phyloP scores from a whole-genome alignment of 2,888 invertebrate genomes.

The Galerucella nymphaeae region DNA sequence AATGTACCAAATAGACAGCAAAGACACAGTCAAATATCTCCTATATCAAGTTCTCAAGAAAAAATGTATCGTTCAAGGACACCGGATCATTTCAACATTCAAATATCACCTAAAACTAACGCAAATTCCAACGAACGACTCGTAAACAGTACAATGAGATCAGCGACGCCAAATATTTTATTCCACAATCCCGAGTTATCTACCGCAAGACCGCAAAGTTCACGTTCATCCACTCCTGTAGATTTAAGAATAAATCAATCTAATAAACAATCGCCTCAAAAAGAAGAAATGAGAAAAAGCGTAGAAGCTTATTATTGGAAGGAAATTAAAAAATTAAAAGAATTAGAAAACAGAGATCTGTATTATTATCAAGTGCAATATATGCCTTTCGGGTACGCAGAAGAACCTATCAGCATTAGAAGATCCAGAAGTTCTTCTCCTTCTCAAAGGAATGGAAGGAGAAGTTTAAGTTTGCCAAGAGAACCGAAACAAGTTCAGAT shows the following conservation, averaged over 20 bases:
- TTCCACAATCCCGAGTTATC: conserved; percentile 39
- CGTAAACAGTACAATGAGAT: conserved; percentile 53
- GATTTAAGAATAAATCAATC: conserved; percentile 45
- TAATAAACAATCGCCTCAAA: conserved; percentile 61
- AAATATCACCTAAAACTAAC: conserved; percentile 12
- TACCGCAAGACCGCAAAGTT: conserved; percentile 31
- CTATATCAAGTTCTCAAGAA: conserved; percentile 21
- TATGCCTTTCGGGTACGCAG: conserved; percentile 55
- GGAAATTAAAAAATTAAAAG: conserved; percentile 73
- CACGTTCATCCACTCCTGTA: conserved; percentile 48
- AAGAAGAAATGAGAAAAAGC: conserved; percentile 69
- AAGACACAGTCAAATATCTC: conserved; percentile 40
- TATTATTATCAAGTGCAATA: conserved; percentile 55
- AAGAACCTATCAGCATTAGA: conserved; percentile 57
- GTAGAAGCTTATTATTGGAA: conserved; percentile 78
- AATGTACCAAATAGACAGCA: not conserved
- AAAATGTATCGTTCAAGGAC: conserved; percentile 12
- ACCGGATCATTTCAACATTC: not conserved
- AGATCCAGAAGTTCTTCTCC: conserved; percentile 66
- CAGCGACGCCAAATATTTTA: conserved; percentile 43
- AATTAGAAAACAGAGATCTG: conserved; percentile 71
- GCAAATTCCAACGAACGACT: conserved; percentile 46
- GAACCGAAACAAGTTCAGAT: conserved; percentile 36
- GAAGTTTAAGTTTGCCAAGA: conserved; percentile 64
- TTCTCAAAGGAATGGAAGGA: conserved; percentile 59